Evolutionary conservation across 2,888 invertebrate genomes (phyloP).

Genomic region (Lithophane leautieri): DNA sequence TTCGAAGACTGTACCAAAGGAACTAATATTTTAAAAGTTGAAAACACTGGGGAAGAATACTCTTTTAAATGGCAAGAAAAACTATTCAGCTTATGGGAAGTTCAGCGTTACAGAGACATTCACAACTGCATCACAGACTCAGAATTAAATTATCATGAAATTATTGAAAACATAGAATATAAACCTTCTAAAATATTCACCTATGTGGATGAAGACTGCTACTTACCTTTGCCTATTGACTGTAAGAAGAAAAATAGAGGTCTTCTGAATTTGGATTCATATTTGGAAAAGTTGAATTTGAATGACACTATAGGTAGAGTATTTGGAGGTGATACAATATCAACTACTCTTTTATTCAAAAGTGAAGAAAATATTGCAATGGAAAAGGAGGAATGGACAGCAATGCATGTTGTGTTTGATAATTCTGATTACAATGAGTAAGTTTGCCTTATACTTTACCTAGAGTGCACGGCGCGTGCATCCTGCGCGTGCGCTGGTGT

Average conservation of each 20-base stretch:
- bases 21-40: slow-evolving; percentile 69
- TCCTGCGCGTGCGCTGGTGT: no score
- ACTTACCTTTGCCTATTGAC: slow-evolving; percentile 79
- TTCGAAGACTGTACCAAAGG: slow-evolving; percentile 80
- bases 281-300: slow-evolving; percentile 74
- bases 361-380: slow-evolving; percentile 76
- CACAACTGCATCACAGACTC: slow-evolving; percentile 91
- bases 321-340: slow-evolving; percentile 72
- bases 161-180: slow-evolving; percentile 76
- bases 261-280: slow-evolving; percentile 69
- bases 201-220: slow-evolving; percentile 91
- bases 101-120: slow-evolving; percentile 90
- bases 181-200: slow-evolving; percentile 86
- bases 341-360: slow-evolving; percentile 77
- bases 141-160: slow-evolving; percentile 84
- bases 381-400: slow-evolving; percentile 76
- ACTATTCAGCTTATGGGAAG: slow-evolving; percentile 91
- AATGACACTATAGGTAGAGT: slow-evolving; percentile 65
- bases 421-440: slow-evolving; percentile 85
- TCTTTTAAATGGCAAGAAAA: slow-evolving; percentile 94
- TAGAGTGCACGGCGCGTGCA: no score
- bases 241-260: slow-evolving; percentile 56
- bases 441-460: slow-evolving; percentile 61
- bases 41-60: slow-evolving; percentile 76
- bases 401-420: slow-evolving; percentile 85